Evolutionary conservation across 1,140 invertebrate species (phyloP).

Genomic region (Psix sp.): DNA sequence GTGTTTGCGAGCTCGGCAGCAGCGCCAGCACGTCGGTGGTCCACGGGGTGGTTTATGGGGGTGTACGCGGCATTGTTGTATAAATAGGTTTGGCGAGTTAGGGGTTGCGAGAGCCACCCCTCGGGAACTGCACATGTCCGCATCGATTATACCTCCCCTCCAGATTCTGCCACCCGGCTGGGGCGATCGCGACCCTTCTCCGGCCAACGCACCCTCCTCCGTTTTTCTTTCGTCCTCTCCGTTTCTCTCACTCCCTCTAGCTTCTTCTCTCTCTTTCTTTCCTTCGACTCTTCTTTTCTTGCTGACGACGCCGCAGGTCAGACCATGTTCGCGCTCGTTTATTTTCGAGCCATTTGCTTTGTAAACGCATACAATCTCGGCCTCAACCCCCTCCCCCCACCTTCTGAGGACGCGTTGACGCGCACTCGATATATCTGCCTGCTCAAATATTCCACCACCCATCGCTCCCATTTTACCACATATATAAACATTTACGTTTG

Average conservation of each 20-base stretch:
- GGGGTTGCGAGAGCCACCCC: conserved; percentile 74
- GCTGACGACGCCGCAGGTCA: conserved; percentile 62
- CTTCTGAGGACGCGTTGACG: no score
- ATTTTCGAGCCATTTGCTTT: conserved; percentile 77
- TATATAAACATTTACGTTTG: conserved; percentile 38
- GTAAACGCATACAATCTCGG: conserved; percentile 75
- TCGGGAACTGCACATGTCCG: conserved; percentile 77
- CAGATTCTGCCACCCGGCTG: conserved; percentile 51
- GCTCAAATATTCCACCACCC: not conserved
- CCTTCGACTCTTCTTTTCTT: conserved; percentile 22
- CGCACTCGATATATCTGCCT: not conserved
- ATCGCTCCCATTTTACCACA: conserved; percentile 29
- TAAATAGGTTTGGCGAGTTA: conserved; percentile 79
- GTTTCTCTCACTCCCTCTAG: conserved; percentile 10
- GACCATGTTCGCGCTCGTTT: conserved; percentile 64
- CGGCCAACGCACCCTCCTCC: conserved; percentile 14
- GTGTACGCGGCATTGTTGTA: conserved; percentile 77
- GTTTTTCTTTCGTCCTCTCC: conserved; percentile 1
- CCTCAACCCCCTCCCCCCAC: not conserved
- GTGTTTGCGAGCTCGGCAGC: conserved; percentile 59
- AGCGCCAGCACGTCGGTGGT: conserved; percentile 66
- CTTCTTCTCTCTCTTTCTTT: conserved; percentile 13
- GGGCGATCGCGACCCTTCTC: conserved; percentile 55
- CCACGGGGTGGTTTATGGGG: conserved; percentile 75
- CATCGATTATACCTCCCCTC: conserved; percentile 76